Evolutionary conservation across 2,888 invertebrate species (phyloP), one percentile per base, ranked within the genome.

Genomic region (Eurois occulta): DNA sequence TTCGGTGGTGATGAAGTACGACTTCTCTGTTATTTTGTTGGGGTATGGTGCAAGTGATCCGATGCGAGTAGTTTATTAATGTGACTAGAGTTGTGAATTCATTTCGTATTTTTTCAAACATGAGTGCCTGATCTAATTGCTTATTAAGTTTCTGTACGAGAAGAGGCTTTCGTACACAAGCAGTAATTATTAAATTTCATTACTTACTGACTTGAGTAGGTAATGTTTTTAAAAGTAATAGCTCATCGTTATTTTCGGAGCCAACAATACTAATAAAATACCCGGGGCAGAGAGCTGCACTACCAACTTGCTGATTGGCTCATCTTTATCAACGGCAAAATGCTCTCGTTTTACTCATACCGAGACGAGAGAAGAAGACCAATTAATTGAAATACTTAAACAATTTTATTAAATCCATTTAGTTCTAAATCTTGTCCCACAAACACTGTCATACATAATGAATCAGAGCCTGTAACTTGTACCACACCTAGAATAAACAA

Each of bases 401-500:
- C 24, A n/a, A 38, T 64, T 66, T 8, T 2, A 18, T 1, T 6
- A 28, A 65, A 43, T 43, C 4, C 10, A 35, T n/a, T 60, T 62
- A 35, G 38, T 62, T 46, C 46, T n/a, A 13, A 52, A 32, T 32
- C 28, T 38, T 21, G 21, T 1, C 7, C n/a, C 5, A 32, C n/a
- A 64, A 77, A 28, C 18, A 24, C 8, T 28, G 13, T 2, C 32
- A 0, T 35, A 18, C 7, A 32, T 66, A 62, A 58, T 13, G 18
- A 48, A 48, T 48, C 28, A 64, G n/a, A 72, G 68, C 58, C 76
- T 77, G 28, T 72, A 10, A 71, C 76, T 82, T 84, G 73, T 5
- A 78, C 85, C 82, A 71, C 62, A 80, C 35, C 7, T 65, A 6
- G 41, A 74, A 79, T 74, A 85, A 85, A 79, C 64, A 79, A 85